Base-by-base conservation (phyloP, 2,113 vertebrate species). In the Calidris pygmaea region DNA sequence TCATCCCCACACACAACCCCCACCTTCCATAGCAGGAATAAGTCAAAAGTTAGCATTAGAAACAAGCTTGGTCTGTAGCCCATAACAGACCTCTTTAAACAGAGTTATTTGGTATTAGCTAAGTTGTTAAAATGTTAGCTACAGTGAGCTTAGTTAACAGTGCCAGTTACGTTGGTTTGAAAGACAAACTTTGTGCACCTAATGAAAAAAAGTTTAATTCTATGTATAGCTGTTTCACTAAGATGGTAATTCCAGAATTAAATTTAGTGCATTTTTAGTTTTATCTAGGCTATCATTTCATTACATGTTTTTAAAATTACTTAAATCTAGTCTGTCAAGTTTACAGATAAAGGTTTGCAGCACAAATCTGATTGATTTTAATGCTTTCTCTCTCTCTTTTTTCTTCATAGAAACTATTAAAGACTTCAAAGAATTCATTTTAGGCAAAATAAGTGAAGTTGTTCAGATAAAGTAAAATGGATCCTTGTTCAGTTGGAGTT, bases 401-500 rank as follows among this genome's bases (percentile, higher is more conserved):
- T 39, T 39, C 96, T 80, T 86, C 91, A 62, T 5, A 76, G 93
- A 72, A 95, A 41, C 89, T 91, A 45, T 68, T 72, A 48, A 89
- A 96, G 85, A 91, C 93, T 93, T 84, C 86, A 87, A n/a, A 87
- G 26, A 89, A 92, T 18, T 66, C 8, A 23, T 84, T 82, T 92
- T 45, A 91, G 55, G 73, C 37, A 72, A 91, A 94, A 74, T 41
- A 92, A 92, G 34, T 65, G 60, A 96, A 82, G 22, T 94, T 85
- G 43, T 84, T 89, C 37, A 55, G 87, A 30, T 86, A 89, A 92
- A 96, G 73, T 75, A 91, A 87, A 92, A 98, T 98, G 97, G 97
- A 98, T 96, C 98, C 98, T n/a, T 98, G 98, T 87, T 97, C 98
- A 45, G 98, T 98, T 76, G 98, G 98, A 95, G 92, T 97, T 89